Evolutionary conservation across 2,113 vertebrate genomes (phyloP).

Genomic region (Hyperopisus bebe): DNA sequence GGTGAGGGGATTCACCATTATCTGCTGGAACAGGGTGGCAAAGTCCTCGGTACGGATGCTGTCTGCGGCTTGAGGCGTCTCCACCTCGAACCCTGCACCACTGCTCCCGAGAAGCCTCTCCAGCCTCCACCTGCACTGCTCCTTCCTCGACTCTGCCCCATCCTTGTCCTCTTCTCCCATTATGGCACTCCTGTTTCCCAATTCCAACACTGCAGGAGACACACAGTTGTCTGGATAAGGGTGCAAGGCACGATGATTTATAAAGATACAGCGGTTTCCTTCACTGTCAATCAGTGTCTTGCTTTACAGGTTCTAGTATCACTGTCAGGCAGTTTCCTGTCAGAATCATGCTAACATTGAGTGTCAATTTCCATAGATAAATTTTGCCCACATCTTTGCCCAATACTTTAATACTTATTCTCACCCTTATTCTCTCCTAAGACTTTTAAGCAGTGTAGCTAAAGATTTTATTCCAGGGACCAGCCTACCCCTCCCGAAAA

Average conservation of each 20-base stretch:
- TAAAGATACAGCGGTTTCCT: not conserved
- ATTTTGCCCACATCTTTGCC: not conserved
- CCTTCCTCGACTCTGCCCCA: conserved; percentile 37
- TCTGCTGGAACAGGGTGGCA: conserved; percentile 49
- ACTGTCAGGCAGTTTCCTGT: not conserved
- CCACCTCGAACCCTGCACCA: conserved; percentile 15
- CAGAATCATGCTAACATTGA: not conserved
- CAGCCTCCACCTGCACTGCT: conserved; percentile 55
- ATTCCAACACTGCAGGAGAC: conserved; percentile 26
- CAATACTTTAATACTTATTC: not conserved
- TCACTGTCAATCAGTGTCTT: not conserved
- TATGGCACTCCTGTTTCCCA: not conserved
- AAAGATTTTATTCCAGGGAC: not conserved
- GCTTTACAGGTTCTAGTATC: not conserved
- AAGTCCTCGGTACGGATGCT: conserved; percentile 71
- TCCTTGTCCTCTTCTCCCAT: conserved; percentile 14
- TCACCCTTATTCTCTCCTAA: not conserved
- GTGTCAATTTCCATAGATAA: not conserved
- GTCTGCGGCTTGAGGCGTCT: conserved; percentile 49
- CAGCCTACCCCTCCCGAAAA: not conserved
- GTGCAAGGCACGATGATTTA: not conserved
- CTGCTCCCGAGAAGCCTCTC: conserved; percentile 44
- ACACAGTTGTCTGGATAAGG: not conserved
- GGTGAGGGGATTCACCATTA: conserved; percentile 48
- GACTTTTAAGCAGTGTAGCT: not conserved